phyloP scores from a whole-genome alignment of 30 jellyfish, hydroid and myxozoan genomes.

The Cassiopea xamachana region DNA sequence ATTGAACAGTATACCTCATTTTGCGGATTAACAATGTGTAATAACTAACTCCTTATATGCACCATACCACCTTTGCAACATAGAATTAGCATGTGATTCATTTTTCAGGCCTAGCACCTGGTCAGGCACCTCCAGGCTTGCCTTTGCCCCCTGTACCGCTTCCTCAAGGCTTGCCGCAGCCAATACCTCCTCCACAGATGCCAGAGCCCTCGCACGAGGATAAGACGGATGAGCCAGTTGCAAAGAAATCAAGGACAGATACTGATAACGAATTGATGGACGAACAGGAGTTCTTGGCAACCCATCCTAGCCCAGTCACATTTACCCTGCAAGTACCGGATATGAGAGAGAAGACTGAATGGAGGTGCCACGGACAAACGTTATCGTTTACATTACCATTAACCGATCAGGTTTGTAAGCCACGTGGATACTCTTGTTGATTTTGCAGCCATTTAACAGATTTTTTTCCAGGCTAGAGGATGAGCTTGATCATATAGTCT shows the following conservation, averaged over 20 bases:
- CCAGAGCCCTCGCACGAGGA: conserved; percentile 48
- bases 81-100: not conserved
- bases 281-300: conserved; percentile 82
- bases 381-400: conserved; percentile 74
- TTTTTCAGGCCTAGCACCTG: conserved; percentile 73
- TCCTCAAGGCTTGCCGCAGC: conserved; percentile 76
- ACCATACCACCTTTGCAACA: not conserved
- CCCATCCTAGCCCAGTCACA: conserved; percentile 86
- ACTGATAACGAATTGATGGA: conserved; percentile 80
- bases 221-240: conserved; percentile 77
- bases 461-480: not conserved
- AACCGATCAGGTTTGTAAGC: conserved; percentile 82
- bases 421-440: not conserved
- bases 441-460: too few species aligned
- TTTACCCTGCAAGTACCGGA: conserved; percentile 95
- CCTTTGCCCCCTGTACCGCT: conserved; percentile 89
- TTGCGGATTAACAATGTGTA: too few species aligned
- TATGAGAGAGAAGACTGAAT: conserved; percentile 91
- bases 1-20: too few species aligned
- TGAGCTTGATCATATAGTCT: not conserved
- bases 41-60: not conserved
- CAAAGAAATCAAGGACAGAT: conserved; percentile 74
- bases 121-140: conserved; percentile 81
- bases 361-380: conserved; percentile 95
- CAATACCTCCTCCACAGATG: conserved; percentile 85